These are phyloP conservation scores for Trichopoda pennipes DNA, from an alignment of 2,888 invertebrate species.

Conservation along the genomic window DNA sequence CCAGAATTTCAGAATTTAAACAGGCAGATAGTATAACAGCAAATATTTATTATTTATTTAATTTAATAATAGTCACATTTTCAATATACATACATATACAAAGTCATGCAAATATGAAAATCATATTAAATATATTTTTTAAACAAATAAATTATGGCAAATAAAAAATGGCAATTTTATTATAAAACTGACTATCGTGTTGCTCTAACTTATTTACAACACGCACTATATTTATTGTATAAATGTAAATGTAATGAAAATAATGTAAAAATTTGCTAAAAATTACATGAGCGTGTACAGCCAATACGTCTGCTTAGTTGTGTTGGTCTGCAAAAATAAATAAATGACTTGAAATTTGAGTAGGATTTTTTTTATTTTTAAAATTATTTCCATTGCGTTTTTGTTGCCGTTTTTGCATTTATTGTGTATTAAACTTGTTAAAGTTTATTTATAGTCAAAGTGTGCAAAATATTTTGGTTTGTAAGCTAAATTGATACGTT, in stretches of 20 bases:
- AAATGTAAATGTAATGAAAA: not conserved
- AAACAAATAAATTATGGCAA: not conserved
- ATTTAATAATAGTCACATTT: not conserved
- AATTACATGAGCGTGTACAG: not conserved
- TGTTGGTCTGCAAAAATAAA: not conserved
- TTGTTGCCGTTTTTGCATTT: not conserved
- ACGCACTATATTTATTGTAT: constrained; percentile 9
- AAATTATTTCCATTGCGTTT: not conserved
- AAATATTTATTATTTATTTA: too few species aligned
- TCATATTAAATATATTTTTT: constrained; percentile 43
- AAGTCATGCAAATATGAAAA: constrained; percentile 4
- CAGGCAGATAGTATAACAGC: too few species aligned
- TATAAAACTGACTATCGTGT: constrained; percentile 1
- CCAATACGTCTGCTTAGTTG: not conserved
- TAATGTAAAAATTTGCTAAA: constrained; percentile 12
- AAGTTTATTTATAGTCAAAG: not conserved
- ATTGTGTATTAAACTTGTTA: not conserved
- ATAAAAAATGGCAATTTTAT: constrained; percentile 18
- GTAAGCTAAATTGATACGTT: not conserved
- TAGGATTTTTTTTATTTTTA: not conserved
- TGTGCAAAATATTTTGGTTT: not conserved
- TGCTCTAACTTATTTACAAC: constrained; percentile 11
- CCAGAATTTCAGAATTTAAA: too few species aligned
- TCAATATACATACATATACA: not conserved
- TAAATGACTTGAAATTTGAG: not conserved